These are phyloP conservation scores for Drosophila nr. medialis DNA, from an alignment of 2,888 invertebrate species.

Conservation along the genomic window DNA sequence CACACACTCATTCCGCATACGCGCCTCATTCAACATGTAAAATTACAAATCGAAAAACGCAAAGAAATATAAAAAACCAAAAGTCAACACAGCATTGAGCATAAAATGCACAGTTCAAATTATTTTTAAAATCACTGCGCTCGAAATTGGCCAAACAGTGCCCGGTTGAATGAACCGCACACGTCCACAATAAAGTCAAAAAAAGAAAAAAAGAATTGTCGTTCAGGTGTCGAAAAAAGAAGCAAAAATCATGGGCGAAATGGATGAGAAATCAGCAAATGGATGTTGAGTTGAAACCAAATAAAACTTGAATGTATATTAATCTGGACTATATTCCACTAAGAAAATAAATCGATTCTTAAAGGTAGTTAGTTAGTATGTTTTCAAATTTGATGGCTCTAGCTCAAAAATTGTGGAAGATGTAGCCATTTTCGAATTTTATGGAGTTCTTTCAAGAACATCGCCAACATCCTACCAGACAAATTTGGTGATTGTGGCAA, in stretches of 20 bases:
- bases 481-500: no score
- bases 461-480: no score
- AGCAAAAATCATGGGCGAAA: neutral
- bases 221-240: constrained; percentile 33
- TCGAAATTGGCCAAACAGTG: constrained; percentile 31
- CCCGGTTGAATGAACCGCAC: constrained; percentile 52
- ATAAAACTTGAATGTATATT: neutral
- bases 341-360: neutral
- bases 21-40: constrained; percentile 26
- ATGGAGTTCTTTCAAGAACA: no score
- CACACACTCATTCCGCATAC: constrained; percentile 33
- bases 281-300: neutral
- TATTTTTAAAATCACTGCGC: constrained; percentile 55
- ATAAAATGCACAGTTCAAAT: constrained; percentile 34
- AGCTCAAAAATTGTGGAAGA: no score
- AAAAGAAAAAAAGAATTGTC: neutral
- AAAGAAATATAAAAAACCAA: constrained; percentile 1
- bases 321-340: neutral
- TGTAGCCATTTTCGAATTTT: no score
- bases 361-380: neutral
- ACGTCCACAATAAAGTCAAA: neutral
- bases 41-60: constrained; percentile 13
- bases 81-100: neutral
- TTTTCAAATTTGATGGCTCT: no score
- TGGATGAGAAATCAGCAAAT: neutral